Conservation (phyloP, 2,113 vertebrate genomes). For the Arvicanthis niloticus region DNA sequence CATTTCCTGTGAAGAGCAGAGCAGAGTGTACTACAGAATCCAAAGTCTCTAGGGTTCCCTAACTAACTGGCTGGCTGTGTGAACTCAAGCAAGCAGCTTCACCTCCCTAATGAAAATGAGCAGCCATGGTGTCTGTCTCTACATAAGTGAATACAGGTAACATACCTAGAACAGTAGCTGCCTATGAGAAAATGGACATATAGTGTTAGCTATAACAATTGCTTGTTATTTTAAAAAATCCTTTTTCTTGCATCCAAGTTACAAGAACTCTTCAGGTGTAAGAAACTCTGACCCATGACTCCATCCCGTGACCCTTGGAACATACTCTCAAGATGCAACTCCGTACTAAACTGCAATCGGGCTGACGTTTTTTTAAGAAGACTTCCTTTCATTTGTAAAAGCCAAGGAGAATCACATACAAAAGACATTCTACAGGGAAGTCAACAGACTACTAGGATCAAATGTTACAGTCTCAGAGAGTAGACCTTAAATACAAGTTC, state of each 20-base stretch:
- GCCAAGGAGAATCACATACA: conserved; percentile 17
- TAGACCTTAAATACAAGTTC: not conserved
- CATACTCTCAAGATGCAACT: not conserved
- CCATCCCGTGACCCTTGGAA: not conserved
- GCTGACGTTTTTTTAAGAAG: not conserved
- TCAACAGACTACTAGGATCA: not conserved
- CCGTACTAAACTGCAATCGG: not conserved
- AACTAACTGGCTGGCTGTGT: not conserved
- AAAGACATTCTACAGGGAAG: not conserved
- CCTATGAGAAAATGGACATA: not conserved
- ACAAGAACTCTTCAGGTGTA: conserved; percentile 3
- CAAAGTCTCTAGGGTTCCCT: not conserved
- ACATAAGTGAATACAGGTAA: not conserved
- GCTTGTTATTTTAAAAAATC: not conserved
- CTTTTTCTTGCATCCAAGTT: not conserved
- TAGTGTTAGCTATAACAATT: not conserved
- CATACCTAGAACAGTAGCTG: not conserved
- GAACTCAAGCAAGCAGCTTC: not conserved
- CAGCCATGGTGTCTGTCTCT: not conserved
- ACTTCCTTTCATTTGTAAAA: conserved; percentile 34
- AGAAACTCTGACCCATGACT: not conserved
- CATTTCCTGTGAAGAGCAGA: not conserved
- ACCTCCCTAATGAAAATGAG: not conserved
- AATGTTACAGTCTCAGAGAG: conserved; percentile 17
- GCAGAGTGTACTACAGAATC: not conserved